Percentiles rank a stretch among this genome's conserved stretches.
Evolutionary conservation across 2,888 invertebrate genomes (phyloP).

Genomic region (Anodontia alba): DNA sequence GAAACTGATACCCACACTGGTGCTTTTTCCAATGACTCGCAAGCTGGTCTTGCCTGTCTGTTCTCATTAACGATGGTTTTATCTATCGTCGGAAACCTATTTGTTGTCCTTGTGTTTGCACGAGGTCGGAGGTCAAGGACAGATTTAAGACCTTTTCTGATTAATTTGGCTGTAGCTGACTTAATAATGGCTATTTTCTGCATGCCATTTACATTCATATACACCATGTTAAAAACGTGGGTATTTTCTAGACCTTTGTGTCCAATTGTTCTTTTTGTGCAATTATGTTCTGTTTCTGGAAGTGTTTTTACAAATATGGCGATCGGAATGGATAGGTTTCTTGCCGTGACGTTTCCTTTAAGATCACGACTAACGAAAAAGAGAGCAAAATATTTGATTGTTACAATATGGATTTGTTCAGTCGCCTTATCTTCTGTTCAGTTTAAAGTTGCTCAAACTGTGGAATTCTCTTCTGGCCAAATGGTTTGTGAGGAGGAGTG

Average conservation of each 20-base stretch:
- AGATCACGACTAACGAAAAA: slow-evolving; percentile 84
- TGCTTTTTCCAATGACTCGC: slow-evolving; percentile 57
- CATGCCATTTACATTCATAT: slow-evolving; percentile 92
- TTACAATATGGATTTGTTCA: slow-evolving; percentile 85
- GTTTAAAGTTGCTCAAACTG: slow-evolving; percentile 78
- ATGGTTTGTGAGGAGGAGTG: slow-evolving; percentile 73
- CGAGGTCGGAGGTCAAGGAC: slow-evolving; percentile 83
- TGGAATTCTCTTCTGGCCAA: slow-evolving; percentile 53
- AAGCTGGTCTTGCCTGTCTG: slow-evolving; percentile 78
- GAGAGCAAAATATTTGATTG: slow-evolving; percentile 84
- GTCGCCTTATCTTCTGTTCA: slow-evolving; percentile 84
- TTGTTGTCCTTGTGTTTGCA: slow-evolving; percentile 85
- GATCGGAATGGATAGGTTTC: slow-evolving; percentile 85
- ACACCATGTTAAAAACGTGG: slow-evolving; percentile 85
- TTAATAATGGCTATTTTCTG: slow-evolving; percentile 95
- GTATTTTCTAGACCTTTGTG: slow-evolving; percentile 86
- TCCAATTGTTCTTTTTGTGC: slow-evolving; percentile 86
- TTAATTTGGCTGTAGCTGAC: slow-evolving; percentile 93
- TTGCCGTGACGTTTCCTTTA: slow-evolving; percentile 82
- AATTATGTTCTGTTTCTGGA: slow-evolving; percentile 85
- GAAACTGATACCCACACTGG: neutral
- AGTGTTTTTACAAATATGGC: slow-evolving; percentile 86
- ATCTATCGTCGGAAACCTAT: slow-evolving; percentile 85
- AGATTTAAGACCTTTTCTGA: slow-evolving; percentile 89
- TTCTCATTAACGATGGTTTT: slow-evolving; percentile 85